Base-by-base conservation (phyloP, 1,140 invertebrate genomes). In the Lordiphosa clarofinis region DNA sequence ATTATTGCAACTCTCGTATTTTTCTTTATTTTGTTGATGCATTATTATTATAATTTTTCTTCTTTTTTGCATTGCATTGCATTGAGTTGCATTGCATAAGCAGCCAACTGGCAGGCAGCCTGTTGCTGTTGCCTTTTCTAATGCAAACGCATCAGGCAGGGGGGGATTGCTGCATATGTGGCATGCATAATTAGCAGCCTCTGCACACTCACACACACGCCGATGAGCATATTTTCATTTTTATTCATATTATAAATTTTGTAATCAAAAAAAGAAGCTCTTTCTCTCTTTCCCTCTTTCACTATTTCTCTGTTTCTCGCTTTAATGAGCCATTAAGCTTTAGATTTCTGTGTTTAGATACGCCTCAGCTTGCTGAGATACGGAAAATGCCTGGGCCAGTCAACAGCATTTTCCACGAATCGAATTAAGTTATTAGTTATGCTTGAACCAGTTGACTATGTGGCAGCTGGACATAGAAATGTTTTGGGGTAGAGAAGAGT, bases 271-370 rank as follows among this genome's bases (percentile, higher is more conserved):
- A 56, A 15, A 4, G 5, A 33, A 19, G 4, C 4, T 13, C 39
- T 31, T 9, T 28, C 6, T 13, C 24, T 40, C 33, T 43, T 2
- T 19, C 19, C 19, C 33, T 49, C 19, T 36, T 24, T 19, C 13
- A 24, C 8, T 38, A 10, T 61, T 39, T 46, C 40, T 55, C 28
- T 44, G 40, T 31, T 55, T 28, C 40, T 57, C 49, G 38, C 69
- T 81, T 81, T 81, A 81, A 81, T 81, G 76, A 82, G 68, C 78
- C 76, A 82, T 82, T 81, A 76, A 84, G 76, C 78, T 78, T 84
- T 76, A 82, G 76, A 82, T 82, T 82, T 82, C 73, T 76, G 63
- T 56, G 72, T 57, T 82, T 76, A 76, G 76, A 82, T 82, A 82
- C 68, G 78, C 66, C 66, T 66, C 48, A 81, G 67, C 54, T 69